Evolutionary conservation across 2,797 vertebrate species (phyloP), one percentile per base, ranked within the genome.

Genomic region (Agapornis canus): DNA sequence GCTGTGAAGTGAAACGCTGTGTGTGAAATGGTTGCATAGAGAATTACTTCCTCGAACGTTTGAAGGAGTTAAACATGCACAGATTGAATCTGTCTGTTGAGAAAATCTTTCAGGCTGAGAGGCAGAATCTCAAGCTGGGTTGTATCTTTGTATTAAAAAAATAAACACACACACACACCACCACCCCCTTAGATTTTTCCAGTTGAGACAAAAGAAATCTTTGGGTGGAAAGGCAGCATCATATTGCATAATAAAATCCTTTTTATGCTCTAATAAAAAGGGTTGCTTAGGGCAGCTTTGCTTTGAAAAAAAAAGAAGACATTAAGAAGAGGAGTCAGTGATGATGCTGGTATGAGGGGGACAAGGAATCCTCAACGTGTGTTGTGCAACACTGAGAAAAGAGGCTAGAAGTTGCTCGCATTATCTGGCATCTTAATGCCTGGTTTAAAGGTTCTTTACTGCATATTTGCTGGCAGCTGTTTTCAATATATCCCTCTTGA

Each of bases 401-500:
- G 82, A 88, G 86, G 88, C 60, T 89, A 52, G 77, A 64, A 95
- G 61, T 84, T 56, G 66, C 90, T 94, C n/a, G 70, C 10, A 76
- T 95, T 96, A 94, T 94, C 86, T 96, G 39, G 80, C 95, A 56
- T 89, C 93, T 94, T 94, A 94, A 89, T 92, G 94, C 91, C 90
- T 95, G 65, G 31, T 94, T 95, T 95, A 96, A 95, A 94, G 85
- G 93, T 90, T 95, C 93, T 89, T 94, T 95, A 86, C 78, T 96
- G 91, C 92, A 93, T 94, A 91, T 96, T 96, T 94, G 83, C 94
- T 96, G 94, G 95, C 94, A 96, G 93, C 90, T 96, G 86, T 96
- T 97, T 97, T 97, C 94, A 97, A 93, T 96, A 94, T 95, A 94
- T 88, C 73, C 92, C 84, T 91, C 79, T 94, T 1, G 4, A 94